phyloP scores from a whole-genome alignment of 2,888 invertebrate genomes.

The Mellilla xanthometata region DNA sequence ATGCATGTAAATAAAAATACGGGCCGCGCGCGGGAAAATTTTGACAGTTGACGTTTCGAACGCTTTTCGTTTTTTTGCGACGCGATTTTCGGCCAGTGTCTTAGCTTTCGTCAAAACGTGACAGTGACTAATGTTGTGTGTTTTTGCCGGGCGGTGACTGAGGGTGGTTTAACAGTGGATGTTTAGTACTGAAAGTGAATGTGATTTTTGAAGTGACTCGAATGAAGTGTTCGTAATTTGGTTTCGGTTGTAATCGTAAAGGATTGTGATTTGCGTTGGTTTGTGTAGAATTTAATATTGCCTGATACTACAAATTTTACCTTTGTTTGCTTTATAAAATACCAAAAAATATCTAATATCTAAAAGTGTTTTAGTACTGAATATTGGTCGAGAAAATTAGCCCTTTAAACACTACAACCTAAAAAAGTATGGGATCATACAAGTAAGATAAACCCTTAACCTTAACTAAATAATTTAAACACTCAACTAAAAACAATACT shows the following conservation, averaged over 20 bases:
- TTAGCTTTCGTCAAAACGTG: slow-evolving; percentile 24
- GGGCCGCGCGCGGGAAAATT: slow-evolving; percentile 56
- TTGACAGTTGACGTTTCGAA: slow-evolving; percentile 54
- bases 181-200: slow-evolving; percentile 2
- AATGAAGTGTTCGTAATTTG: slow-evolving; percentile 10
- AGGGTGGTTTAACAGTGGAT: slow-evolving; percentile 23
- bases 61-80: slow-evolving; percentile 38
- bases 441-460: too few relatives aligned
- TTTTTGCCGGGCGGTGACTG: slow-evolving; percentile 9
- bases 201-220: slow-evolving; percentile 22
- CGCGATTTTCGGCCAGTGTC: slow-evolving; percentile 18
- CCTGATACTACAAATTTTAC: too few relatives aligned
- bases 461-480: background rate
- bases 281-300: too few relatives aligned
- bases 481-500: background rate
- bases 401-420: too few relatives aligned
- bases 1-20: slow-evolving; percentile 64
- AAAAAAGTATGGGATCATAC: too few relatives aligned
- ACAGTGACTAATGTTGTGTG: slow-evolving; percentile 23
- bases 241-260: too few relatives aligned
- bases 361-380: too few relatives aligned
- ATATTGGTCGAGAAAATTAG: too few relatives aligned
- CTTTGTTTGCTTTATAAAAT: too few relatives aligned
- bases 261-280: too few relatives aligned
- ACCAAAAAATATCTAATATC: too few relatives aligned